Base-by-base conservation (phyloP, 2,113 vertebrate species). In the Puma concolor region DNA sequence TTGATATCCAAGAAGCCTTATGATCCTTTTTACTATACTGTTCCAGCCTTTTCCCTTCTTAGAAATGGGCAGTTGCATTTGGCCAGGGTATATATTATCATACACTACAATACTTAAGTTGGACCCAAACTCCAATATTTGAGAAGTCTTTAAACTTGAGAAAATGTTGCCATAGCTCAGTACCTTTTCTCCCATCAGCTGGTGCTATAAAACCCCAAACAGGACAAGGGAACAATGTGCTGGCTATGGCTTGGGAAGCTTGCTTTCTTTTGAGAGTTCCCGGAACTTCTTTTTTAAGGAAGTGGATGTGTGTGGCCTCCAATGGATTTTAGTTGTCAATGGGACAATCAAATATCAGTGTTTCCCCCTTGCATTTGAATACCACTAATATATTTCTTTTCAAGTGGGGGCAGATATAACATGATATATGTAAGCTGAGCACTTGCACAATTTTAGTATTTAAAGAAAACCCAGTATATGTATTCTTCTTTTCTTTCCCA, bases 261-360 rank as follows among this genome's bases (percentile, higher is more conserved):
- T 95, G 89, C 27, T 96, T 91, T 80, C 50, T 92, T 87, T 88
- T 86, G 36, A 91, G 71, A 69, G 90, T 97, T 98, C 96, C 76
- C 94, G 94, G 95, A 98, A 98, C 96, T 72, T 91, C 48, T 81
- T 93, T 79, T 44, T 88, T 60, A 95, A 95, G 71, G 87, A 97
- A 95, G 76, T 94, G 64, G 95, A 87, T 84, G 1, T 76, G 38
- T 81, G 25, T 97, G 84, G 14, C 66, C 96, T 87, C 64, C 52
- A 85, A 0, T 95, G 66, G 64, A 88, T 92, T 82, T 97, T 88
- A 91, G 63, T 5, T 82, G 60, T 29, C 82, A 31, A 7, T 77
- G 9, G 71, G 91, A 72, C 64, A 77, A 79, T 79, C 8, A 87
- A 87, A 74, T 66, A 94, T 71, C 41, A 82, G 21, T 29, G 91